Base-by-base conservation (phyloP, 2,888 invertebrate genomes). In the Euzophera pinguis region DNA sequence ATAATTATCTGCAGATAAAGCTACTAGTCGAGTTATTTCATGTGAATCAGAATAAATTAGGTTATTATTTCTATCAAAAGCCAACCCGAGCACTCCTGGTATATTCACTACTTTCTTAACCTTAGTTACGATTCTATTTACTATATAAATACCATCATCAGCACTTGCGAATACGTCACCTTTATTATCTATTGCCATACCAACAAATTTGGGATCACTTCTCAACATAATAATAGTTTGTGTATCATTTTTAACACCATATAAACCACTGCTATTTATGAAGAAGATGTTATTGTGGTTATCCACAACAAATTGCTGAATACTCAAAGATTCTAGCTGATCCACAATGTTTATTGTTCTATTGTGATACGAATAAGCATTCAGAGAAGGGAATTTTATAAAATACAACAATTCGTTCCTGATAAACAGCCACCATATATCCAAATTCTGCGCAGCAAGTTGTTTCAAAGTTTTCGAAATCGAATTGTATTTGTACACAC, bases 11-110 rank as follows among this genome's bases (percentile, higher is more conserved):
- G 32, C 13, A 32, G 60, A 54, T 5, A 77, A 59, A 0, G 78
- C 73, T 2, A 75, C 52, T 1, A 87, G 58, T 38, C 82, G 70
- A 0, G 79, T 63, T 8, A 88, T 61, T 38, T 86, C 82, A 14
- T 78, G 83, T 0, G 84, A 84, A 64, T 84, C 77, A 0, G 87
- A 81, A 69, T 87, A 88, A 32, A 87, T 82, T 0, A 87, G 60
- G 58, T 83, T 69, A 53, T 88, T 86, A 4, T 63, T 53, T 12
- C 58, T 76, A 59, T 88, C 88, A 54, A 88, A 88, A 0, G 84
- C 65, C 42, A 88, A 61, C 1, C 82, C 84, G 7, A 85, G 53
- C 0, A 84, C 79, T 1, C 86, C 84, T 34, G 76, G 76, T 0
- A 84, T 53, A 17, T 64, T 75, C 0, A 81, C 60, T 0, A 85